Base-by-base conservation (phyloP, 2,113 vertebrate genomes). In the Tupaia chinensis region DNA sequence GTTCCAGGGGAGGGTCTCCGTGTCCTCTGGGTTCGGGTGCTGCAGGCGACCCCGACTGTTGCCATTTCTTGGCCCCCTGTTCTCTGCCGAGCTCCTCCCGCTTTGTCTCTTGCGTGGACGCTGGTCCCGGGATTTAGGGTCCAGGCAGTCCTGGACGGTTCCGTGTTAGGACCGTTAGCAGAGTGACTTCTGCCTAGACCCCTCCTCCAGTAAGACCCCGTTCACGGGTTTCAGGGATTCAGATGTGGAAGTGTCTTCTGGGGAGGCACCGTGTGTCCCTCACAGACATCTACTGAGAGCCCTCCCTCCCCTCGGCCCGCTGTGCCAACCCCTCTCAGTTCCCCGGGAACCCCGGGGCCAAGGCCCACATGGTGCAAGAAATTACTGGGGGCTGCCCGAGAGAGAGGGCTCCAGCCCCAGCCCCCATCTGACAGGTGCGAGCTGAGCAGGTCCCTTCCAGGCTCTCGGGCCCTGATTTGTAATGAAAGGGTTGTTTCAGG, bases 241-340 rank as follows among this genome's bases (percentile, higher is more conserved):
- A 53, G 72, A 20, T 22, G 32, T 6, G 32, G 65, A 27, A 14
- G 0, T 2, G 3, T 9, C 23, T 69, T 13, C 4, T 2, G 68
- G 25, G 34, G 61, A 54, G 13, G 1, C 27, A 54, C 78, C 15
- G 1, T 29, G 19, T 69, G 13, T 8, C 8, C 83, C 2, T 29
- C 53, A 0, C 23, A 14, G n/a, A 44, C 10, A 0, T 25, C 77
- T 68, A 1, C 54, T 0, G 17, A 11, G 23, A 34, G 22, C 8
- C 25, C 9, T 3, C 32, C 15, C 7, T 54, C 7, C 0, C 53
- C 9, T 0, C 22, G 2, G n/a, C 9, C 73, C 34, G 44, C 78
- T 14, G 56, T 58, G 70, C 70, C 8, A 2, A 14, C 17, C 23
- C 4, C 0, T 15, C 63, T 63, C 3, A 0, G 80, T 27, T 20